Percentiles rank a stretch among this genome's conserved stretches.
Evolutionary conservation across 1,140 invertebrate genomes (phyloP).

Genomic region (Brachionus angularis): DNA sequence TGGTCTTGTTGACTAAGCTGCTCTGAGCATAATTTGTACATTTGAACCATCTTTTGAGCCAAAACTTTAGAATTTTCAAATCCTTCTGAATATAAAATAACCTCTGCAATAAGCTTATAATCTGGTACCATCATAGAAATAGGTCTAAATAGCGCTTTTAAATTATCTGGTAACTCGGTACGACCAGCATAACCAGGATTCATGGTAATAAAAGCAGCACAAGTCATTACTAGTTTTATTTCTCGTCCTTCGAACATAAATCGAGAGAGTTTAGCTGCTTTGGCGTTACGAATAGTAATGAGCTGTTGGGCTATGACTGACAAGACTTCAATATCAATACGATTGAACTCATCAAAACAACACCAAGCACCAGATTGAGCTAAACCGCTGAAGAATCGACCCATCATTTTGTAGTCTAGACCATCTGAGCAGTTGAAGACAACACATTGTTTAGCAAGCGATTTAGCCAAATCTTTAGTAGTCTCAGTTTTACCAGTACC

Average conservation of each 20-base stretch:
- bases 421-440: slow-evolving; percentile 87
- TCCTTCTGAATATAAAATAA: slow-evolving; percentile 83
- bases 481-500: slow-evolving; percentile 60
- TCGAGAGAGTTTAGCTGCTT: slow-evolving; percentile 63
- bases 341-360: slow-evolving; percentile 86
- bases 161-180: slow-evolving; percentile 62
- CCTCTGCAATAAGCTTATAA: slow-evolving; percentile 81
- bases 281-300: slow-evolving; percentile 59
- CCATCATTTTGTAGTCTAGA: slow-evolving; percentile 83
- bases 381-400: slow-evolving; percentile 72
- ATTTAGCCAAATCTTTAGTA: slow-evolving; percentile 76
- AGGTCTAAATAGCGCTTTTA: slow-evolving; percentile 71
- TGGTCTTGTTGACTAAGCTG: slow-evolving; percentile 86
- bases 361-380: slow-evolving; percentile 83
- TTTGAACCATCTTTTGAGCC: slow-evolving; percentile 81
- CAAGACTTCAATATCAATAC: slow-evolving; percentile 81
- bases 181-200: slow-evolving; percentile 83
- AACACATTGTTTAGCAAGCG: slow-evolving; percentile 78
- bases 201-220: slow-evolving; percentile 60
- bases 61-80: slow-evolving; percentile 79
- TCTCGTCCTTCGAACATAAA: slow-evolving; percentile 61
- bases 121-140: slow-evolving; percentile 89
- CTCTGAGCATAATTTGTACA: slow-evolving; percentile 85
- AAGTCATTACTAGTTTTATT: slow-evolving; percentile 56
- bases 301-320: slow-evolving; percentile 66